Evolutionary conservation across 2,797 vertebrate genomes (phyloP).

Genomic region (Chiroxiphia lanceolata): DNA sequence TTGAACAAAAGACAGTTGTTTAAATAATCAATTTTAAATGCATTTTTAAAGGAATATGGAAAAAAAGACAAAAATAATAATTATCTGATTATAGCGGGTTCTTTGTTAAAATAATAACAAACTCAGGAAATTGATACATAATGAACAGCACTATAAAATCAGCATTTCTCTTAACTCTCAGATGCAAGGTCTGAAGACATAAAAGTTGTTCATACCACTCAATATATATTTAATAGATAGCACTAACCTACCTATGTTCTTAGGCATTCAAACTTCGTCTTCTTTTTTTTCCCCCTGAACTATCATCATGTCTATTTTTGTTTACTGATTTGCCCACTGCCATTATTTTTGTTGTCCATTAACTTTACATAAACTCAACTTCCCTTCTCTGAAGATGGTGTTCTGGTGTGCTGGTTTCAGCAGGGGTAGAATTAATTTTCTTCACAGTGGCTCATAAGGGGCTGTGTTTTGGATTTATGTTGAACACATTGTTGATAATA

Average conservation of each 20-base stretch:
- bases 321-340: background rate
- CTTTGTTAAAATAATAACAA: background rate
- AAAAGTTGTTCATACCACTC: background rate
- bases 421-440: background rate
- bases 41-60: background rate
- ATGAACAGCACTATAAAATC: background rate
- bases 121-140: background rate
- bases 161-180: background rate
- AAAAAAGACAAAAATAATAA: background rate
- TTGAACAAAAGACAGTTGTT: background rate
- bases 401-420: background rate
- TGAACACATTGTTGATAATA: background rate
- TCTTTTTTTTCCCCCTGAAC: background rate
- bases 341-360: background rate
- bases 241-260: background rate
- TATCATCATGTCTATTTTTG: background rate
- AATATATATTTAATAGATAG: background rate
- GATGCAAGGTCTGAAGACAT: background rate
- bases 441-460: background rate
- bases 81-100: background rate
- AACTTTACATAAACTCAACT: background rate
- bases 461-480: background rate
- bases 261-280: background rate
- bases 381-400: background rate
- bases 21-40: background rate